Evolutionary conservation across 2,113 vertebrate genomes (phyloP).

Genomic region (Tachysurus vachellii): DNA sequence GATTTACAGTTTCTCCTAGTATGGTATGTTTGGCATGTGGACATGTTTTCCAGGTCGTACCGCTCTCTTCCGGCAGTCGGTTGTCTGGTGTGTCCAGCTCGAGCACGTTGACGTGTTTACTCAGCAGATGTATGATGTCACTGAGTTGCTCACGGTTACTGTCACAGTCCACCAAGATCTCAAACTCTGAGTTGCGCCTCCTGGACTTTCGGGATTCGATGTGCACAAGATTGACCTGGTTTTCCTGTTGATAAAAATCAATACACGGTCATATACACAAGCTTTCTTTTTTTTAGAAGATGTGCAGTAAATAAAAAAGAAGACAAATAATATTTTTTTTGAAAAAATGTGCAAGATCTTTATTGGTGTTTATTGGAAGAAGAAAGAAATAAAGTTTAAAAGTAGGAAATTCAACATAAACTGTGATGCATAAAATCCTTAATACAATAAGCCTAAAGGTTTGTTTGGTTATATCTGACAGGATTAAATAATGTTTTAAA

Average conservation of each 20-base stretch:
- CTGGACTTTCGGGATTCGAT: constrained; percentile 95
- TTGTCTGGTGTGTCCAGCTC: constrained; percentile 82
- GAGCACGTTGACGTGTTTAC: constrained; percentile 83
- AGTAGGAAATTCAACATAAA: not conserved
- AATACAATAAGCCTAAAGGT: not conserved
- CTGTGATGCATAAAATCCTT: not conserved
- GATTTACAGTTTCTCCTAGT: not conserved
- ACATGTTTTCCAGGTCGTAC: not conserved
- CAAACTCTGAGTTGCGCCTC: constrained; percentile 92
- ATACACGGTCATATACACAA: not conserved
- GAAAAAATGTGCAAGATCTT: too few relatives aligned
- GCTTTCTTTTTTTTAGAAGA: not conserved
- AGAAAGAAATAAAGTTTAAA: not conserved
- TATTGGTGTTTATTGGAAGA: not conserved
- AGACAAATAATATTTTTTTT: not conserved
- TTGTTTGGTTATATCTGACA: not conserved
- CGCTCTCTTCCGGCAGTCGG: constrained; percentile 77
- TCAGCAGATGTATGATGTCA: constrained; percentile 89
- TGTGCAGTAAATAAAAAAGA: not conserved
- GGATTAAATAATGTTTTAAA: not conserved
- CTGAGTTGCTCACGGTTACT: constrained; percentile 90
- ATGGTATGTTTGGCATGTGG: not conserved
- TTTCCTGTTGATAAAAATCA: constrained; percentile 76
- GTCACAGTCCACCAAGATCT: constrained; percentile 96
- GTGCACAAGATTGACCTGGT: constrained; percentile 91